Evolutionary conservation across 2,113 vertebrate genomes (phyloP).

Genomic region (Pelecanus crispus): DNA sequence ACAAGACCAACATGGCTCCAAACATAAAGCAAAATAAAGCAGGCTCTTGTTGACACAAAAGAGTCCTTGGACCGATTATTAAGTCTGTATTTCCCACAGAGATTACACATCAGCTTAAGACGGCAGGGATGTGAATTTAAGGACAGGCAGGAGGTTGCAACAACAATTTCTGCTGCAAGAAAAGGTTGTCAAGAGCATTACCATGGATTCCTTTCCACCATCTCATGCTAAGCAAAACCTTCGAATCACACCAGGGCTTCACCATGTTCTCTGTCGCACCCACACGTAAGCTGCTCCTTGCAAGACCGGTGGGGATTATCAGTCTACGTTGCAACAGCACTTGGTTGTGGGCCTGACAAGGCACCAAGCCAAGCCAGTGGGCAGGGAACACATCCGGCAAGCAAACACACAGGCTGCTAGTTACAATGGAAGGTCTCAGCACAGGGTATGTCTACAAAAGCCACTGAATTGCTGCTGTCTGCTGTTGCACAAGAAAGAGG

Average conservation of each 20-base stretch:
- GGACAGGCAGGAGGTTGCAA: neutral
- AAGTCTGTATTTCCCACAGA: neutral
- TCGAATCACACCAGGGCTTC: neutral
- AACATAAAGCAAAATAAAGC: neutral
- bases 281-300: neutral
- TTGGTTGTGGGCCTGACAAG: neutral
- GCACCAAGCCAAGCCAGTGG: neutral
- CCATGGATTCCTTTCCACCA: neutral
- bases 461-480: neutral
- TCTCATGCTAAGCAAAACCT: neutral
- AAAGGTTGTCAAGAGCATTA: neutral
- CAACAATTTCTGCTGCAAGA: neutral
- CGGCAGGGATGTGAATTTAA: neutral
- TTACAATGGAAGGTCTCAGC: neutral
- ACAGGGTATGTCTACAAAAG: accelerated
- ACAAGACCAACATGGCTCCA: neutral
- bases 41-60: neutral
- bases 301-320: neutral
- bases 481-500: neutral
- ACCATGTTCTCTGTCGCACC: accelerated
- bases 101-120: neutral
- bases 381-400: neutral
- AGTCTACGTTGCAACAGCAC: neutral
- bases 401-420: neutral
- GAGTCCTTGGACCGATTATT: neutral